Evolutionary conservation across 2,888 invertebrate genomes (phyloP).

Genomic region (Odontothrips loti): DNA sequence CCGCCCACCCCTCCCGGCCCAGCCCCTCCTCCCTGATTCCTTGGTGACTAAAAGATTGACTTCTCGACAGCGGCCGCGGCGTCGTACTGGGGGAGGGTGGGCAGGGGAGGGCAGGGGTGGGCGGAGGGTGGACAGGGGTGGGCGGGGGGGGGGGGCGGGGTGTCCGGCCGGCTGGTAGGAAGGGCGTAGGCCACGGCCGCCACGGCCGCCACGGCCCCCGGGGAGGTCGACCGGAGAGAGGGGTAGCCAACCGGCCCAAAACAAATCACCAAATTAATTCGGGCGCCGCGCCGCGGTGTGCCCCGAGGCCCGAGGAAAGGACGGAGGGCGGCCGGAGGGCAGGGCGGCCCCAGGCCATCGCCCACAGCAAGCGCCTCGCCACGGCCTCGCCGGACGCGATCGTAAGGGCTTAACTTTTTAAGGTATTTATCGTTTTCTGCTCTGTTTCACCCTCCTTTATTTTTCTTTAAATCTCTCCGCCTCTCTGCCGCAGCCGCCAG

Average conservation of each 20-base stretch:
- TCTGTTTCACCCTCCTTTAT: not conserved
- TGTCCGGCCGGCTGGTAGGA: not conserved
- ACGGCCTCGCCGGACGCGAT: too few species aligned
- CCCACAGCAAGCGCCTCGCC: too few species aligned
- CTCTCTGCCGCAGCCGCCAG: too few species aligned
- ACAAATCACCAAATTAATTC: slow-evolving; percentile 27
- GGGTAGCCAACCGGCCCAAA: not conserved
- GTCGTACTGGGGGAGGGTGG: not conserved
- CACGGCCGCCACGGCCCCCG: not conserved
- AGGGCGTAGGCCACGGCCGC: not conserved
- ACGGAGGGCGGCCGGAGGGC: too few species aligned
- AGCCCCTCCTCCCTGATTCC: not conserved
- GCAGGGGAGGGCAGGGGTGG: not conserved
- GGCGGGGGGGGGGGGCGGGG: not conserved
- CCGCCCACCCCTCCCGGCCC: not conserved
- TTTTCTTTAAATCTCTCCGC: not conserved
- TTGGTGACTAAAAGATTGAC: slow-evolving; percentile 20
- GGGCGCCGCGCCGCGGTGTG: not conserved
- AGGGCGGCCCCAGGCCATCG: too few species aligned
- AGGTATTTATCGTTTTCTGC: not conserved
- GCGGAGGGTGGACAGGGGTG: not conserved
- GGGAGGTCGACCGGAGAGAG: not conserved
- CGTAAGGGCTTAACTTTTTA: too few species aligned
- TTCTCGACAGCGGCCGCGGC: not conserved
- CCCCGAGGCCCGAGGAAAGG: not conserved